A percentile compares a stretch with the other conserved stretches of the same genome.
Conservation (phyloP, 2,888 invertebrate genomes). For the Chrysotoxum bicinctum region DNA sequence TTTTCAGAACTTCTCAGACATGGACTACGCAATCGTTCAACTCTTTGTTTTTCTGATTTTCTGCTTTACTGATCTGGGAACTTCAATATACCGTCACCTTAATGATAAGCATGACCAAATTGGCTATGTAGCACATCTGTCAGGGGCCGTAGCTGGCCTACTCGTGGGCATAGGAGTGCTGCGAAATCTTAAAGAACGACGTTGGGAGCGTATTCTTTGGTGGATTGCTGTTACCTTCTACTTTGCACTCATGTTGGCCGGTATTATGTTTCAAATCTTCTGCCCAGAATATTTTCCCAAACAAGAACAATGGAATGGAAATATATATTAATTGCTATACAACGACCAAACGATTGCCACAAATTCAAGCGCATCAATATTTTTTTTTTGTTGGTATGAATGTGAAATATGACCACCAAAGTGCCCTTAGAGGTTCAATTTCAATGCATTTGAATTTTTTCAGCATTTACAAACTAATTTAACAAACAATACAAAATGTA, state of each 20-base stretch:
- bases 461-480: conserved; percentile 47
- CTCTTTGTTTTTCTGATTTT: conserved; percentile 91
- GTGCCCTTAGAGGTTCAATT: conserved; percentile 67
- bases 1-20: conserved; percentile 95
- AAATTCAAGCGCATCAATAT: conserved; percentile 47
- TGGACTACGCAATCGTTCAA: conserved; percentile 95
- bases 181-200: conserved; percentile 90
- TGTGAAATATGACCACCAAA: conserved; percentile 65
- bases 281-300: conserved; percentile 84
- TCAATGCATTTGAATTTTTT: conserved; percentile 35
- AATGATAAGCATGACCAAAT: conserved; percentile 88
- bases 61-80: conserved; percentile 91
- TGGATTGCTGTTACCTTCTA: conserved; percentile 90
- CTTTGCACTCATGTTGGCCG: conserved; percentile 87
- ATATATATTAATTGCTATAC: conserved; percentile 24
- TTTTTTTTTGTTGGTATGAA: conserved; percentile 20
- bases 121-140: conserved; percentile 96
- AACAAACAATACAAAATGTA: conserved; percentile 9
- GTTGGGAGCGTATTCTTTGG: conserved; percentile 92
- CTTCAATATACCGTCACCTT: conserved; percentile 94
- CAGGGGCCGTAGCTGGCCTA: conserved; percentile 92
- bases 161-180: conserved; percentile 92
- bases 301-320: conserved; percentile 73
- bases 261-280: conserved; percentile 88
- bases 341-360: conserved; percentile 38